phyloP scores from a whole-genome alignment of 2,888 invertebrate genomes.

The Eupithecia exiguata region DNA sequence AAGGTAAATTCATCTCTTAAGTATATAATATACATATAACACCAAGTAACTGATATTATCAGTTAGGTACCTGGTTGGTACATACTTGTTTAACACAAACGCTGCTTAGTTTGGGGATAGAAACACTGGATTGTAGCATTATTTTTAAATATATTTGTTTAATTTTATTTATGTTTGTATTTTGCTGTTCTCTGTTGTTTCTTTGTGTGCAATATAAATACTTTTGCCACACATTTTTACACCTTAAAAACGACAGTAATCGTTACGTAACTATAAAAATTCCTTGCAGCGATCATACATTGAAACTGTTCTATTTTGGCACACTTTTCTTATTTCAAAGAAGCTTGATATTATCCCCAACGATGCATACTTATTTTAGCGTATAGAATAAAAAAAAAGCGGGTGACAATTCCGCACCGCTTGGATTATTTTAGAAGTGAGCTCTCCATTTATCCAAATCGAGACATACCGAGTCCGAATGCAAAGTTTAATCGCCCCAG shows the following conservation, averaged over 20 bases:
- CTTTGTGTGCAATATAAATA: neutral
- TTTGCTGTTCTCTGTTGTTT: no score
- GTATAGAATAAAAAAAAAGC: no score
- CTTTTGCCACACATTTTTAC: neutral
- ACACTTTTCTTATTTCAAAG: neutral
- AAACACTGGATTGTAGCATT: no score
- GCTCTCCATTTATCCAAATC: constrained; percentile 2
- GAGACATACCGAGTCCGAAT: constrained; percentile 15
- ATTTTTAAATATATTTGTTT: no score
- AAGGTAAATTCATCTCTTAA: no score
- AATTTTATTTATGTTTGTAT: no score
- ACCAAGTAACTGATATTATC: no score
- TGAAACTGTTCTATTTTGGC: neutral
- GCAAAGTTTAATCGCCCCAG: constrained; percentile 19
- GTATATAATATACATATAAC: no score
- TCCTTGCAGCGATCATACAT: neutral
- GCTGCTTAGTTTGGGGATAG: no score
- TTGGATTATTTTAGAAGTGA: constrained; percentile 2
- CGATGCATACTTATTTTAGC: neutral
- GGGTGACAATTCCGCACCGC: neutral
- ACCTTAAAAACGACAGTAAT: neutral
- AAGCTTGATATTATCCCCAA: neutral
- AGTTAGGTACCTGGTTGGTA: no score
- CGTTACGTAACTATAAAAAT: no score
- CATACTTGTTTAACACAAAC: no score